phyloP scores from a whole-genome alignment of 2,113 vertebrate genomes.

The Pseudorasbora parva region DNA sequence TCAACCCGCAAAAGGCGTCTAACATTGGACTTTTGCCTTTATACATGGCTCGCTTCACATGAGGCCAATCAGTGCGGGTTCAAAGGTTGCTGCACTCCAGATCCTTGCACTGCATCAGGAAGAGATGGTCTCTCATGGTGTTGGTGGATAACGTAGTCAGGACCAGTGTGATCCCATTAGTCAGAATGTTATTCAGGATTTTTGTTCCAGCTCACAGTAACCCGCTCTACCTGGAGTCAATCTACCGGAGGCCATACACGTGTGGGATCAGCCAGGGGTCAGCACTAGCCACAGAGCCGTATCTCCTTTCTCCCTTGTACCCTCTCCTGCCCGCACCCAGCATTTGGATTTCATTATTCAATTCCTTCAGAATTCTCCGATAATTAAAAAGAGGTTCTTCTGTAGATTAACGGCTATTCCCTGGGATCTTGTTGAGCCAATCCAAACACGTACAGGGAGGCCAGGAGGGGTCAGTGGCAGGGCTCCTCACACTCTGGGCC shows the following conservation, averaged over 20 bases:
- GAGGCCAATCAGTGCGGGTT: slow-evolving; percentile 51
- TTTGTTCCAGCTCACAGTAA: slow-evolving; percentile 55
- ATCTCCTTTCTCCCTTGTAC: slow-evolving; percentile 59
- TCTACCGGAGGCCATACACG: slow-evolving; percentile 61
- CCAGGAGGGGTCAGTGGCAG: slow-evolving; percentile 55
- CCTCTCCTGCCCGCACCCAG: slow-evolving; percentile 40
- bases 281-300: slow-evolving; percentile 63
- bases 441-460: slow-evolving; percentile 45
- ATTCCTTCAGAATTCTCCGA: slow-evolving; percentile 55
- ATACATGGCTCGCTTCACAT: neutral
- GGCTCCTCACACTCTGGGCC: slow-evolving; percentile 30
- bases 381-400: slow-evolving; percentile 71
- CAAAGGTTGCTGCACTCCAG: slow-evolving; percentile 54
- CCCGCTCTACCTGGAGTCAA: slow-evolving; percentile 68
- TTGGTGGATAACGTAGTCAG: slow-evolving; percentile 42
- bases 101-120: slow-evolving; percentile 46
- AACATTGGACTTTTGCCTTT: slow-evolving; percentile 9
- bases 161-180: slow-evolving; percentile 51
- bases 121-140: slow-evolving; percentile 20
- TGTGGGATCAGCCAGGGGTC: slow-evolving; percentile 68
- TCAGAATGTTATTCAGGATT: slow-evolving; percentile 65
- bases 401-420: slow-evolving; percentile 65
- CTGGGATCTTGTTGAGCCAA: slow-evolving; percentile 57
- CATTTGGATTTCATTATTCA: slow-evolving; percentile 76
- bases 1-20: neutral